Conservation (phyloP, 53 echinoderm and acorn worm genomes). For the Actinopyga echinites region DNA sequence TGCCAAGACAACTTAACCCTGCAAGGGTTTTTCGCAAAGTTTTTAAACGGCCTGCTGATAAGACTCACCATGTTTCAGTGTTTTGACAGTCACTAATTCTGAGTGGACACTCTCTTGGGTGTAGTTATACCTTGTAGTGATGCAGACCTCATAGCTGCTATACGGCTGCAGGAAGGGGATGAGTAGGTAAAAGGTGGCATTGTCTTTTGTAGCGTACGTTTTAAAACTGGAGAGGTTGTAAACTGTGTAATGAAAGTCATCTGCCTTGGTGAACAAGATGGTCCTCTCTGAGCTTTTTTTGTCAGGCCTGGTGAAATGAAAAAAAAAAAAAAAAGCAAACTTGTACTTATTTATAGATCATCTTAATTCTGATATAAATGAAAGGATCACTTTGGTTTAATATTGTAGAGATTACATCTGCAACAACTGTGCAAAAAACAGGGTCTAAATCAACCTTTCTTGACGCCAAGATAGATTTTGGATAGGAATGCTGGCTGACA, state of each 20-base stretch:
- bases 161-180: constrained; percentile 49
- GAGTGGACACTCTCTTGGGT: constrained; percentile 58
- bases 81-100: constrained; percentile 51
- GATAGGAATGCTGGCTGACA: too few species aligned
- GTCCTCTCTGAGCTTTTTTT: constrained; percentile 23
- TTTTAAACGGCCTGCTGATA: too few species aligned
- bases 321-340: background rate
- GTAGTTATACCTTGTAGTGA: constrained; percentile 61
- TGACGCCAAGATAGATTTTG: too few species aligned
- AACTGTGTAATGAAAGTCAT: constrained; percentile 58
- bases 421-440: too few species aligned
- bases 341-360: too few species aligned
- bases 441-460: too few species aligned
- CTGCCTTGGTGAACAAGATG: constrained; percentile 38
- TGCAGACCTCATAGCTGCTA: constrained; percentile 68
- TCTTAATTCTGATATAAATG: too few species aligned
- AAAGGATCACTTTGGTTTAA: too few species aligned
- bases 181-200: constrained; percentile 48
- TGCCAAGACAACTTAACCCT: too few species aligned
- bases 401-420: too few species aligned
- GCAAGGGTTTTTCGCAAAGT: too few species aligned
- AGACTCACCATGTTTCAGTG: constrained; percentile 69
- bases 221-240: constrained; percentile 63
- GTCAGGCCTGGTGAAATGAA: constrained; percentile 39
- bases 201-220: constrained; percentile 60